Conservation (phyloP, 2,797 vertebrate genomes). For the Apogon hyalosoma region DNA sequence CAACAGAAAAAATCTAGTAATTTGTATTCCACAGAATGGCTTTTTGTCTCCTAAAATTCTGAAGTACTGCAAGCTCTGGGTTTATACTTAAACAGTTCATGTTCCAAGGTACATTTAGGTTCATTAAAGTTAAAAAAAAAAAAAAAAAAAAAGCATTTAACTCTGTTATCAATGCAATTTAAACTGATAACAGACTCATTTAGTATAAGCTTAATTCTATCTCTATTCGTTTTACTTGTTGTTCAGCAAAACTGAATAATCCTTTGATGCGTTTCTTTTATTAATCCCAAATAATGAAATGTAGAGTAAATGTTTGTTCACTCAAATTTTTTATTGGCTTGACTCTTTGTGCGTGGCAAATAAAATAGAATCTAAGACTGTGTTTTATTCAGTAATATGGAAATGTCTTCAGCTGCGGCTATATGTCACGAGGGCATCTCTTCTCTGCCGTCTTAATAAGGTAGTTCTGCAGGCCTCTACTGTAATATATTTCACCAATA, state of each 20-base stretch:
- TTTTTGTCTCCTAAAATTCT: constrained; percentile 42
- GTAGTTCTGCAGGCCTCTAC: constrained; percentile 82
- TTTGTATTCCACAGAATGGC: constrained; percentile 69
- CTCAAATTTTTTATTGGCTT: constrained; percentile 57
- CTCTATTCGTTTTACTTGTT: constrained; percentile 16
- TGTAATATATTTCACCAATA: constrained; percentile 88
- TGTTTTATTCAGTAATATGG: constrained; percentile 82
- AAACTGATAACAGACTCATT: too few relatives aligned
- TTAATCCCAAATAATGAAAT: constrained; percentile 38
- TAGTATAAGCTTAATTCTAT: not conserved
- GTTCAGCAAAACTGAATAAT: not conserved
- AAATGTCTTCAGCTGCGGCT: constrained; percentile 76
- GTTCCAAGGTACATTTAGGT: not conserved
- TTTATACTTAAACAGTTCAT: not conserved
- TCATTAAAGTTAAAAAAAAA: not conserved
- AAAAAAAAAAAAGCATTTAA: not conserved
- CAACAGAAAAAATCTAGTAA: constrained; percentile 63
- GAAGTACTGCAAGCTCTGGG: not conserved
- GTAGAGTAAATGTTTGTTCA: constrained; percentile 53
- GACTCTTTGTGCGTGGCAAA: constrained; percentile 62
- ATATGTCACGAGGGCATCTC: constrained; percentile 79
- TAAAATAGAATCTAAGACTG: constrained; percentile 62
- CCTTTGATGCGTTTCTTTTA: not conserved
- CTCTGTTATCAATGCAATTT: too few relatives aligned
- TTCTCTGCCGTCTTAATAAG: constrained; percentile 85